A percentile compares a stretch with the other conserved stretches of the same genome.
phyloP scores from a whole-genome alignment of 2,888 invertebrate species.

The Druceiella hillmani region DNA sequence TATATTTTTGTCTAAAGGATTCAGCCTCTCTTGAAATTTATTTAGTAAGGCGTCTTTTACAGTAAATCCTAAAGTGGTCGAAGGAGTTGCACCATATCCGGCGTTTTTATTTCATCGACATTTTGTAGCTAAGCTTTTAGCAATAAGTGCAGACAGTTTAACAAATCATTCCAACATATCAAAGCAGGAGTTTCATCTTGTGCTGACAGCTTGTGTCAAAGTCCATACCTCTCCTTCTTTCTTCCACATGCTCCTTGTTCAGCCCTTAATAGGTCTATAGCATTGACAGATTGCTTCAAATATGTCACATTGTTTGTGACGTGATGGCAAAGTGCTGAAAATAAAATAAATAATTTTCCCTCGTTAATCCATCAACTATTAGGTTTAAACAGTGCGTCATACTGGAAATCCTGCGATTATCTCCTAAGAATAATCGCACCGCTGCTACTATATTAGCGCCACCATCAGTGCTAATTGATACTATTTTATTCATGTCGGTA shows the following conservation, averaged over 20 bases:
- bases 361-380: conserved; percentile 26
- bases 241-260: conserved; percentile 15
- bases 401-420: conserved; percentile 24
- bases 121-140: too few relatives aligned
- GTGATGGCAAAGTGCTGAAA: conserved; percentile 24
- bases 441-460: conserved; percentile 27
- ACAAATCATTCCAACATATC: too few relatives aligned
- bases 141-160: too few relatives aligned
- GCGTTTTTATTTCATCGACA: too few relatives aligned
- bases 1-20: conserved; percentile 17
- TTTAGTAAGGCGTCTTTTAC: conserved; percentile 19
- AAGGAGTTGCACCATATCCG: conserved; percentile 18
- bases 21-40: conserved; percentile 15
- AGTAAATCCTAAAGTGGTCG: conserved; percentile 20
- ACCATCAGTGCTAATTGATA: conserved; percentile 26
- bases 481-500: conserved; percentile 16
- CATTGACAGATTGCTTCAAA: conserved; percentile 28
- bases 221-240: neutral
- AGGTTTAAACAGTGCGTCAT: conserved; percentile 28
- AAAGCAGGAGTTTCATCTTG: too few relatives aligned
- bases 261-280: conserved; percentile 28
- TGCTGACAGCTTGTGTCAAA: too few relatives aligned
- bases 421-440: conserved; percentile 25
- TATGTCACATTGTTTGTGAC: conserved; percentile 29
- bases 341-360: conserved; percentile 20